Conservation (phyloP, 2,888 invertebrate species). For the Cordilura impudica region DNA sequence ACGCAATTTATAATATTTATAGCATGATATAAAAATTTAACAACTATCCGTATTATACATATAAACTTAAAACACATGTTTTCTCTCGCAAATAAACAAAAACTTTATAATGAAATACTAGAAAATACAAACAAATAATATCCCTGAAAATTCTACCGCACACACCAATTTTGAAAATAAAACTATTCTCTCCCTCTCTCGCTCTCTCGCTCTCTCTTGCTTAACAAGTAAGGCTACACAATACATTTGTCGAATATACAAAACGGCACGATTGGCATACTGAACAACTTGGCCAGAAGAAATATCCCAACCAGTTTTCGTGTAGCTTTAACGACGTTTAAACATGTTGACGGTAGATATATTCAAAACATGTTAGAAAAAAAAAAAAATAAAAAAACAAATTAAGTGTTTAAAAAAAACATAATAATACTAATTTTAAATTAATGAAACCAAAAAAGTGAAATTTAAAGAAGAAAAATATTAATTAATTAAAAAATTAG, state of each 20-base stretch:
- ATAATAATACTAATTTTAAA: not conserved
- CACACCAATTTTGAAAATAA: not conserved
- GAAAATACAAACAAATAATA: slow-evolving; percentile 19
- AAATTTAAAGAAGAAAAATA: not conserved
- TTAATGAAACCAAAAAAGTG: not conserved
- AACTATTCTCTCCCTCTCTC: slow-evolving; percentile 14
- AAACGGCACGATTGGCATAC: slow-evolving; percentile 30
- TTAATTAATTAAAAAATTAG: slow-evolving; percentile 13
- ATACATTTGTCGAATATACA: not conserved
- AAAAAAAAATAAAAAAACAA: slow-evolving; percentile 32
- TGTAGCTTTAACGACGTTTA: slow-evolving; percentile 76
- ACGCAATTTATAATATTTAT: slow-evolving; percentile 17
- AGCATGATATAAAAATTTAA: slow-evolving; percentile 16
- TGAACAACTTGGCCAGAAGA: slow-evolving; percentile 55
- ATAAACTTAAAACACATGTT: slow-evolving; percentile 10
- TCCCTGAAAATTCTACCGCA: slow-evolving; percentile 20
- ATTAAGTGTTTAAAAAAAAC: slow-evolving; percentile 2
- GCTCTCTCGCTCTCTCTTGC: not conserved
- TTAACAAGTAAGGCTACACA: not conserved
- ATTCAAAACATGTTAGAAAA: slow-evolving; percentile 30
- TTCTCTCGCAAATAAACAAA: slow-evolving; percentile 51
- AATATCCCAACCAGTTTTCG: slow-evolving; percentile 74
- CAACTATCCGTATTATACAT: not conserved
- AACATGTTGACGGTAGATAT: slow-evolving; percentile 71
- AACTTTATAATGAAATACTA: not conserved